Evolutionary conservation across 2,113 vertebrate species (phyloP).

Genomic region (Okapia johnstoni): DNA sequence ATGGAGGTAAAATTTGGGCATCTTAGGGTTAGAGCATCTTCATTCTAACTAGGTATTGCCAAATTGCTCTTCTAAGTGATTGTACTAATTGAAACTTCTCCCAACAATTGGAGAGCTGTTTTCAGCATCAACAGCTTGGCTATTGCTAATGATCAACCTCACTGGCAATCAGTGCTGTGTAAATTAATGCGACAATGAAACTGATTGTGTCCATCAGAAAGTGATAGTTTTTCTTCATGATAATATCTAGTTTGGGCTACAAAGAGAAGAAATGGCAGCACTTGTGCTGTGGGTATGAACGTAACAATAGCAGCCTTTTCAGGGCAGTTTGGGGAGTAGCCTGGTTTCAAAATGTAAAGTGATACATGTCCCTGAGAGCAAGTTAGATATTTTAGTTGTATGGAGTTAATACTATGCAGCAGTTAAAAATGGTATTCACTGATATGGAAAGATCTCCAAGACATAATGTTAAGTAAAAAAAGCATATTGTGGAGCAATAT

Average conservation of each 20-base stretch:
- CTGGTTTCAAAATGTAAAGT: not conserved
- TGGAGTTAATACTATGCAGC: not conserved
- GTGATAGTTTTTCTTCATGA: not conserved
- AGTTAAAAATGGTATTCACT: constrained; percentile 2
- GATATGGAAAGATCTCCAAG: not conserved
- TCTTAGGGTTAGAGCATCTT: not conserved
- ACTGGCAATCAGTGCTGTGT: not conserved
- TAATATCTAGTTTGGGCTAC: not conserved
- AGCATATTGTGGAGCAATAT: not conserved
- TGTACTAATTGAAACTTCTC: not conserved
- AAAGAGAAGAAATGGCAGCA: constrained; percentile 1
- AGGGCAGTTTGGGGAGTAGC: not conserved
- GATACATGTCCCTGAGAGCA: not conserved
- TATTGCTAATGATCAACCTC: constrained; percentile 9
- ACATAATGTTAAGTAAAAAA: not conserved
- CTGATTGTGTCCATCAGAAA: constrained; percentile 26
- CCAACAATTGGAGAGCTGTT: not conserved
- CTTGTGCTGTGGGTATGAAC: not conserved
- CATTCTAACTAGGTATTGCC: not conserved
- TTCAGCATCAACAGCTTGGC: not conserved
- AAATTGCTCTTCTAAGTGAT: not conserved
- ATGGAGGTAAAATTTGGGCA: not conserved
- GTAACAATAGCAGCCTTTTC: not conserved
- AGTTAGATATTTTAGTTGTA: not conserved
- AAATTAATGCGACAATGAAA: constrained; percentile 8